Percentiles rank a stretch among this genome's conserved stretches.
phyloP scores from a whole-genome alignment of 2,797 vertebrate genomes.

The Pagetopsis macropterus region DNA sequence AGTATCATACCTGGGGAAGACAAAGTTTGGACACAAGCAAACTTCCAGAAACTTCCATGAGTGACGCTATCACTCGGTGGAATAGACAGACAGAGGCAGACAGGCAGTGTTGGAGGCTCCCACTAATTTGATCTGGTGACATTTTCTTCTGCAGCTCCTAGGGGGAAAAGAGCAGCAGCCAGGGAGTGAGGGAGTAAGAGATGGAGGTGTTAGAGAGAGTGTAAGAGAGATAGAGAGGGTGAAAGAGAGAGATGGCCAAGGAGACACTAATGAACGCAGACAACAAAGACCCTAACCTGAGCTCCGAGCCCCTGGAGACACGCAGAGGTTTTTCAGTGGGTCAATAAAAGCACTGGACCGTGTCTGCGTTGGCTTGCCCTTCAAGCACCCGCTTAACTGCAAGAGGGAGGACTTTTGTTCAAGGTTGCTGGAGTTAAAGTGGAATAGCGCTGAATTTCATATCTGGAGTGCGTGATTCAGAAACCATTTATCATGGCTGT shows the following conservation, averaged over 20 bases:
- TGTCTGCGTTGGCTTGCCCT: constrained; percentile 72
- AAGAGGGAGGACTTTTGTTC: constrained; percentile 70
- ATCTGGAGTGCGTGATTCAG: constrained; percentile 30
- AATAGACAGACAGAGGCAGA: constrained; percentile 64
- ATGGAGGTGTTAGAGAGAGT: constrained; percentile 53
- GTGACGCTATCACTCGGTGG: constrained; percentile 62
- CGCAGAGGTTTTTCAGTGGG: constrained; percentile 73
- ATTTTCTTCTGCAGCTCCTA: constrained; percentile 76
- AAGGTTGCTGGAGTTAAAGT: constrained; percentile 75
- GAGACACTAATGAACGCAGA: constrained; percentile 83
- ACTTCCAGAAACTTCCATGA: constrained; percentile 64
- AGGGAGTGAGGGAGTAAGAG: constrained; percentile 50
- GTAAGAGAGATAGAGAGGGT: constrained; percentile 11
- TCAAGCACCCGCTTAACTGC: constrained; percentile 74
- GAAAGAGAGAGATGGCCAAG: constrained; percentile 53
- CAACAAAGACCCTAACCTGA: constrained; percentile 82
- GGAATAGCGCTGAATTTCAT: constrained; percentile 57
- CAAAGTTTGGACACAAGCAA: constrained; percentile 65
- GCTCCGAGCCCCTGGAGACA: constrained; percentile 70
- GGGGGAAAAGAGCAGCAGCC: constrained; percentile 70
- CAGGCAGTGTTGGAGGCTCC: constrained; percentile 73
- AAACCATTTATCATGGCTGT: constrained; percentile 7
- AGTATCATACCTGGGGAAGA: constrained; percentile 50
- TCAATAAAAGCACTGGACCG: constrained; percentile 82
- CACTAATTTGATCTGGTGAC: constrained; percentile 79